Evolutionary conservation across 2,113 vertebrate species (phyloP).

Genomic region (Benitochromis conjunctus): DNA sequence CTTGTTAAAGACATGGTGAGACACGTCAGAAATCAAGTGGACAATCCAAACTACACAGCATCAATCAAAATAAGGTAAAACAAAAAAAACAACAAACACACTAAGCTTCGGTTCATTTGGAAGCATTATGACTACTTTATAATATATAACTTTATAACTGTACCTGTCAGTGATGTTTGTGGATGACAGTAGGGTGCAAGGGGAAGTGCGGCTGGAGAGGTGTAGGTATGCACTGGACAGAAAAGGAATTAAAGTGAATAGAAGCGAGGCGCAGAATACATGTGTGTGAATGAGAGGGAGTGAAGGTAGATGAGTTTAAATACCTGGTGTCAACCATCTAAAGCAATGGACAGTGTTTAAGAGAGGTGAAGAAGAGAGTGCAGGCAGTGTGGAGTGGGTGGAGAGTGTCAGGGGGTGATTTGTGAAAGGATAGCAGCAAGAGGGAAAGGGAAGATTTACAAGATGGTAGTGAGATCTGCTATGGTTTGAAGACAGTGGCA

Average conservation of each 20-base stretch:
- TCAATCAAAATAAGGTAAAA: constrained; percentile 95
- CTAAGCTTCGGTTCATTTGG: not conserved
- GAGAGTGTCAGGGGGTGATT: not conserved
- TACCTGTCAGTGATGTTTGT: not conserved
- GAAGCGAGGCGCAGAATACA: not conserved
- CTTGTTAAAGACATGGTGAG: constrained; percentile 91
- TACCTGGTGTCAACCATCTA: not conserved
- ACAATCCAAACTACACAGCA: constrained; percentile 82
- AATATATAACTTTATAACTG: not conserved
- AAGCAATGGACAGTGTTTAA: not conserved
- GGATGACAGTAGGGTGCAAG: not conserved
- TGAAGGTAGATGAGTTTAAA: not conserved
- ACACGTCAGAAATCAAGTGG: constrained; percentile 85
- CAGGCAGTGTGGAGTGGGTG: not conserved
- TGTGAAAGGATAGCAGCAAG: not conserved
- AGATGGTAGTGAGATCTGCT: not conserved
- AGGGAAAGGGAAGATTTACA: not conserved
- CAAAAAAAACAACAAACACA: fast-evolving
- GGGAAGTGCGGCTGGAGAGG: not conserved
- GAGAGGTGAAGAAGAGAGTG: not conserved
- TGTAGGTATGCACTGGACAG: not conserved
- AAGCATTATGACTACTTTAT: not conserved
- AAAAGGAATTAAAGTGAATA: not conserved
- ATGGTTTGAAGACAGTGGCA: not conserved
- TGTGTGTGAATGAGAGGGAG: not conserved